A percentile compares a stretch with the other conserved stretches of the same genome.
phyloP scores from a whole-genome alignment of 2,888 invertebrate genomes.

The Pemphredon lugubris region DNA sequence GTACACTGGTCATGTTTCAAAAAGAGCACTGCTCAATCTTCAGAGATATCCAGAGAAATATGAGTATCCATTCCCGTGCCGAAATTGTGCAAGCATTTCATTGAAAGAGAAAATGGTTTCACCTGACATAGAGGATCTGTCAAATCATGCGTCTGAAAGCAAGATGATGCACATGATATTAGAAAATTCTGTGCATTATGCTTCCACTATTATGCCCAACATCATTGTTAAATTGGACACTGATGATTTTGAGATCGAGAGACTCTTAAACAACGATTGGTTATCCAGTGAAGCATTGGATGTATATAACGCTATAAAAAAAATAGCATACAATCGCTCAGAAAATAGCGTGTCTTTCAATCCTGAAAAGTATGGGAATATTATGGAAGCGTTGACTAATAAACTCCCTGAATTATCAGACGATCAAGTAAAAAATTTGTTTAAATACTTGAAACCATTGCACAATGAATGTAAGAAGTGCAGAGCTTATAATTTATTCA shows the following conservation, averaged over 20 bases:
- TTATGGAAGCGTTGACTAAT: not conserved
- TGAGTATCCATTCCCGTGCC: not conserved
- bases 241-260: not conserved
- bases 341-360: not conserved
- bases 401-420: not conserved
- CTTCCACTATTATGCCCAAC: not conserved
- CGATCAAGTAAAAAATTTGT: not conserved
- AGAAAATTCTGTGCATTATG: not conserved
- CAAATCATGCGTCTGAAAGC: not conserved
- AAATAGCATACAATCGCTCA: constrained; percentile 13
- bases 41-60: not conserved
- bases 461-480: constrained; percentile 69
- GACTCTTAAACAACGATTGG: not conserved
- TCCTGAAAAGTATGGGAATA: rapidly evolving
- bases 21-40: not conserved
- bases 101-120: too few relatives aligned
- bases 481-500: constrained; percentile 83
- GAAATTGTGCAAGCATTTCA: not conserved
- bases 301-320: not conserved
- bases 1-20: not conserved
- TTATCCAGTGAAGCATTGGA: rapidly evolving
- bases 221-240: not conserved
- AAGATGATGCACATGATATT: not conserved
- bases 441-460: constrained; percentile 81
- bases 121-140: rapidly evolving